Evolutionary conservation across 30 jellyfish, hydroid and myxozoan genomes (phyloP).

Genomic region (Rhopilema esculentum): DNA sequence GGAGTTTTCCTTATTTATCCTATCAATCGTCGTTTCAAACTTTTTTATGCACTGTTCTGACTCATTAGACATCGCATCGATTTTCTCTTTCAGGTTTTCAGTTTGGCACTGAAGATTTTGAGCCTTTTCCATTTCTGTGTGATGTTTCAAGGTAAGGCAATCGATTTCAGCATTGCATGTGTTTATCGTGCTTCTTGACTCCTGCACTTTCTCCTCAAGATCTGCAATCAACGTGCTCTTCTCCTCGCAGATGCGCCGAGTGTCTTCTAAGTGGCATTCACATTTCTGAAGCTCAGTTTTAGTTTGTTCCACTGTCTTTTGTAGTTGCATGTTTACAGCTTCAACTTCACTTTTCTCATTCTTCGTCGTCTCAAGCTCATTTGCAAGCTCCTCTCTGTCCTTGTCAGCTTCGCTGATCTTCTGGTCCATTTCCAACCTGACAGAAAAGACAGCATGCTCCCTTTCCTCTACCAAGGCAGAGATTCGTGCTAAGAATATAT

Average conservation of each 20-base stretch:
- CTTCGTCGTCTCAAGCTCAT: background rate
- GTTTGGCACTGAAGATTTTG: background rate
- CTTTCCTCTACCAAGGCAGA: constrained; percentile 64
- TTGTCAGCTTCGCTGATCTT: constrained; percentile 4
- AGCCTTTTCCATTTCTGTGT: background rate
- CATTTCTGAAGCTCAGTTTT: background rate
- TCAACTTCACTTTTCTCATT: background rate
- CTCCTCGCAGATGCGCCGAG: background rate
- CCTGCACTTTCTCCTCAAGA: background rate
- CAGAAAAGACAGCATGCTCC: constrained; percentile 19
- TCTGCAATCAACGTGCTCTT: background rate
- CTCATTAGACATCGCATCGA: background rate
- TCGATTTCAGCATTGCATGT: constrained; percentile 12
- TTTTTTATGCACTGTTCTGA: background rate
- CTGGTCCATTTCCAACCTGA: constrained; percentile 32
- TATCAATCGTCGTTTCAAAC: background rate
- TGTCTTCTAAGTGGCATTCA: background rate
- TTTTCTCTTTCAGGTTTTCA: background rate
- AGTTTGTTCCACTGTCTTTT: background rate
- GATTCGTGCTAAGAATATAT: constrained; percentile 25
- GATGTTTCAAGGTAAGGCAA: background rate
- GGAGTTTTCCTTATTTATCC: background rate
- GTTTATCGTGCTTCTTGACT: background rate
- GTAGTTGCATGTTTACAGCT: constrained; percentile 2
- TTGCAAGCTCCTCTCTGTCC: constrained; percentile 1